Evolutionary conservation across 2,113 vertebrate genomes (phyloP), one percentile per base, ranked within the genome.

Genomic region (Melozone crissalis): DNA sequence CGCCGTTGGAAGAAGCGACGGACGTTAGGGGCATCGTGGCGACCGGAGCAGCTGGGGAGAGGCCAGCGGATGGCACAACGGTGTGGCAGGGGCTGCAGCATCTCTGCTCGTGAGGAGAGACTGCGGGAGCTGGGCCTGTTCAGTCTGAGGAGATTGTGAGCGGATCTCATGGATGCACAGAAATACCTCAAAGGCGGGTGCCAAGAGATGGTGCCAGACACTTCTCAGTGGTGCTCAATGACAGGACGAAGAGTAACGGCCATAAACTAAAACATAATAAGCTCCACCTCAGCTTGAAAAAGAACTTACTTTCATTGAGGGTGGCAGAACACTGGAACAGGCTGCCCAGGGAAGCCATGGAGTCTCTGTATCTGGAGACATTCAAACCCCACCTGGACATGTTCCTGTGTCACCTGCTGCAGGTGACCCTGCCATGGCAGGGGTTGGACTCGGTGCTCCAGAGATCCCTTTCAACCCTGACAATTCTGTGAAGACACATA

Each of bases 371-470:
- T 43, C 22, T 15, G 22, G 11, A 33, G 27, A 33, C 18, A 28
- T 23, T 51, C 22, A 35, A 7, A 8, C 19, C 22, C 22, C 31
- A 2, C 35, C 15, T 6, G 51, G 26, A 37, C 5, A 0, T 1
- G 4, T 27, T 43, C 51, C 44, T 58, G 27, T 51, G 59, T 6
- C 76, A 35, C 20, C 41, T 78, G 47, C n/a, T 71, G 28, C 66
- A 62, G n/a, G 30, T 63, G 66, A 41, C 65, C 7, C 57, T 73
- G 51, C 44, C 6, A 3, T 31, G 58, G 16, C 35, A 35, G 24
- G 17, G 30, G 1, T 11, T 58, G 37, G 59, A 43, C 31, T 58
- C 18, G 2, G 27, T 12, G 31, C 14, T 33, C 59, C 22, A 24
- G 28, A 67, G 44, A 52, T 27, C 47, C 21, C 24, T 54, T n/a